Conservation (phyloP, 2,797 vertebrate genomes). For the Australoheros facetus region DNA sequence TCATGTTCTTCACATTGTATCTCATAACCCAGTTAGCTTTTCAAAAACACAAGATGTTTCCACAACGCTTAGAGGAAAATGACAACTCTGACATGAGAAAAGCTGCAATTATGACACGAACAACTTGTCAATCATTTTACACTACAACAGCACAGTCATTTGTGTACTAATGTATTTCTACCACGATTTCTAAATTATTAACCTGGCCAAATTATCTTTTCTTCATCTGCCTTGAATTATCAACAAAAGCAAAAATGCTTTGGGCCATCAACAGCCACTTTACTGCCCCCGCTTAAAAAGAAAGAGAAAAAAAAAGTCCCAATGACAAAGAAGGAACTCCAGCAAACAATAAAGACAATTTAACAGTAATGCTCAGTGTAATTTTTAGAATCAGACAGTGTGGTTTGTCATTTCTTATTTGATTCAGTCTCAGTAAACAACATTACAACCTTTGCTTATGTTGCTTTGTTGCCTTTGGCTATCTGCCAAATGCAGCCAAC, state of each 20-base stretch:
- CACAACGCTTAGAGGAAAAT: constrained; percentile 66
- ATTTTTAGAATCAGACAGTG: constrained; percentile 78
- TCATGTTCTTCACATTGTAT: constrained; percentile 80
- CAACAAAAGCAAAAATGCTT: constrained; percentile 43
- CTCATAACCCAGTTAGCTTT: constrained; percentile 79
- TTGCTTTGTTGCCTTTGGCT: constrained; percentile 77
- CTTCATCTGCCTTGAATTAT: constrained; percentile 32
- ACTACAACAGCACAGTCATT: neutral
- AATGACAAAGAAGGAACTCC: constrained; percentile 66
- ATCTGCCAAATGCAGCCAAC: constrained; percentile 73
- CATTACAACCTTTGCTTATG: constrained; percentile 77
- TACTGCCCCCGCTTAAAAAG: constrained; percentile 10
- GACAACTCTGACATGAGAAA: constrained; percentile 44
- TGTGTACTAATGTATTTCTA: constrained; percentile 5
- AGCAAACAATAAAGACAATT: constrained; percentile 78
- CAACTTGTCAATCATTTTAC: constrained; percentile 37
- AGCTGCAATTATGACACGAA: constrained; percentile 20
- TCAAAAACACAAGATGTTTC: constrained; percentile 77
- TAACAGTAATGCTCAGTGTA: constrained; percentile 73
- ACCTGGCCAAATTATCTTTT: neutral
- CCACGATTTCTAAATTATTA: constrained; percentile 4
- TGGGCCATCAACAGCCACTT: constrained; percentile 46
- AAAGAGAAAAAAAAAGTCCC: constrained; percentile 37
- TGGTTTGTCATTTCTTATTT: constrained; percentile 83
- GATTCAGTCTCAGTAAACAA: constrained; percentile 77